Evolutionary conservation across 2,888 invertebrate genomes (phyloP).

Genomic region (Tinea pellionella): DNA sequence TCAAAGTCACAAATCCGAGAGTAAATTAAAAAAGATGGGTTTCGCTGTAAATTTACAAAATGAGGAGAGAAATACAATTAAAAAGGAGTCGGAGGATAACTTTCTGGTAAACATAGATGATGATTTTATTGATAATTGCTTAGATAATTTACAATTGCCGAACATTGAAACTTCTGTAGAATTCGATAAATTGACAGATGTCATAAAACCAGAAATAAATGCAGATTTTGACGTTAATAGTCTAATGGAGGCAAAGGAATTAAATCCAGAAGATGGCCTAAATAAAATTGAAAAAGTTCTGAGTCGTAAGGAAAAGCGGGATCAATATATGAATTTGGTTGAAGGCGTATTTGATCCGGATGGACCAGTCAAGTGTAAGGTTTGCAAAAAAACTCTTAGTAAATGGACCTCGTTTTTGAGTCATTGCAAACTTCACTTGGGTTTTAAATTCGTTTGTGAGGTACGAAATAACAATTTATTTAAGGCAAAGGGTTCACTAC

Average conservation of each 20-base stretch:
- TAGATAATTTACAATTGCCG: neutral
- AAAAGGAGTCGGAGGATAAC: constrained; percentile 17
- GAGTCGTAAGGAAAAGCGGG: constrained; percentile 19
- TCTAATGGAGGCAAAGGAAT: neutral
- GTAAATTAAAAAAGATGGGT: constrained; percentile 17
- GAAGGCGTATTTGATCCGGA: constrained; percentile 23
- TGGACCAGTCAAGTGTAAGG: constrained; percentile 26
- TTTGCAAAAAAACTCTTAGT: constrained; percentile 24
- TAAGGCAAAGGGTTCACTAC: neutral
- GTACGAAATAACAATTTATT: constrained; percentile 18
- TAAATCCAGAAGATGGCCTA: neutral
- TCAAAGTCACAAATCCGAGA: constrained; percentile 15
- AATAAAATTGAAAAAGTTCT: constrained; percentile 10
- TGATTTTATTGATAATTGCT: neutral
- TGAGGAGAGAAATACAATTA: constrained; percentile 15
- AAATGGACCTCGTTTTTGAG: constrained; percentile 28
- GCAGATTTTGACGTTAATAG: neutral
- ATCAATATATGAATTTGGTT: constrained; percentile 24
- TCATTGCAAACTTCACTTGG: constrained; percentile 29
- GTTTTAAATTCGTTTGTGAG: constrained; percentile 30
- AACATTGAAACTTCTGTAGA: neutral
- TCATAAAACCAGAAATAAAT: neutral
- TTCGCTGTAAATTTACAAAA: constrained; percentile 1
- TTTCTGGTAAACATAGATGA: neutral
- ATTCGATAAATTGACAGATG: neutral